Percentiles rank a stretch among this genome's conserved stretches.
phyloP scores from a whole-genome alignment of 2,797 vertebrate species.

The Hydrocynus forskahlii region DNA sequence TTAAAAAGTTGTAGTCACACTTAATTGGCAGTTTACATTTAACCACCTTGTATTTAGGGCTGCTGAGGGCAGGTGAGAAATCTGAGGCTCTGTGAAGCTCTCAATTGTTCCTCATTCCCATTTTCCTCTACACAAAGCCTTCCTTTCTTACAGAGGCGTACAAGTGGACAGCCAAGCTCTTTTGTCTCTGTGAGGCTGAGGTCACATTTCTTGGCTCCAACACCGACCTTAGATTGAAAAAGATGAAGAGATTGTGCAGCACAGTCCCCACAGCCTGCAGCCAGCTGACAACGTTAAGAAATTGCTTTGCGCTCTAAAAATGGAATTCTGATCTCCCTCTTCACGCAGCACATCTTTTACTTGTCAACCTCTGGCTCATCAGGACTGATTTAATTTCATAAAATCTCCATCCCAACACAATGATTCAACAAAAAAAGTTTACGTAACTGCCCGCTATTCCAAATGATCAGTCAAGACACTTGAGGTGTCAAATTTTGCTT shows the following conservation, averaged over 20 bases:
- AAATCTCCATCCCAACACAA: too few relatives aligned
- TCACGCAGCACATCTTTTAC: background rate
- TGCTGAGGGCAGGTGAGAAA: slow-evolving; percentile 38
- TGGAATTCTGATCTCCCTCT: slow-evolving; percentile 2
- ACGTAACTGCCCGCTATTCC: too few relatives aligned
- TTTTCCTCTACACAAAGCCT: slow-evolving; percentile 26
- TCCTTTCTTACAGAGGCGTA: slow-evolving; percentile 44
- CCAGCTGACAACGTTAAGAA: slow-evolving; percentile 34
- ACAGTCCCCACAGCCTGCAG: slow-evolving; percentile 42
- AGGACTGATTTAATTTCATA: background rate
- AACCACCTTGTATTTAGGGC: background rate
- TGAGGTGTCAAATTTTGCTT: too few relatives aligned
- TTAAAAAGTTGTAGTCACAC: background rate
- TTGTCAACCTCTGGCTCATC: background rate
- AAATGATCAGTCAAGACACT: too few relatives aligned
- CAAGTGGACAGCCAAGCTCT: slow-evolving; percentile 45
- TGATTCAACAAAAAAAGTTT: too few relatives aligned
- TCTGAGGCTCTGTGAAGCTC: slow-evolving; percentile 16
- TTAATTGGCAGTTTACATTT: background rate
- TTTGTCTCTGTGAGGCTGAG: slow-evolving; percentile 58
- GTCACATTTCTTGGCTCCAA: slow-evolving; percentile 52
- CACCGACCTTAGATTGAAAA: slow-evolving; percentile 59
- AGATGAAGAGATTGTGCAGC: slow-evolving; percentile 43
- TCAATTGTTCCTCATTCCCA: slow-evolving; percentile 32
- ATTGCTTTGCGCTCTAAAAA: background rate